phyloP scores from a whole-genome alignment of 2,113 vertebrate species.

The Thunnus thynnus region DNA sequence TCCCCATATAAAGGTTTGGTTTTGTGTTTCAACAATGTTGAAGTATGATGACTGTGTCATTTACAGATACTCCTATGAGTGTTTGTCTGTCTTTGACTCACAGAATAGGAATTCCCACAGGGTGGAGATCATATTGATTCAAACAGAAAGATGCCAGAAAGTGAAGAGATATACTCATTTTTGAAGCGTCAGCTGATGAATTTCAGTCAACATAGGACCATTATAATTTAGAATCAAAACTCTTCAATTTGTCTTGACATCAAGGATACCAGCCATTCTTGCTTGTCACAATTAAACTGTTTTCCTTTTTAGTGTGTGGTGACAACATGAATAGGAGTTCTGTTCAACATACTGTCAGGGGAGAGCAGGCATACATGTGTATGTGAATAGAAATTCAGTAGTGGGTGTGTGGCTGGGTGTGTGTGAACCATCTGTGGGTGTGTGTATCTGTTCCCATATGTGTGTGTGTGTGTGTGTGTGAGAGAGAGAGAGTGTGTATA shows the following conservation, averaged over 20 bases:
- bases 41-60: slow-evolving; percentile 45
- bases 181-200: slow-evolving; percentile 23
- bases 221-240: slow-evolving; percentile 45
- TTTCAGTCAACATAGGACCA: slow-evolving; percentile 1
- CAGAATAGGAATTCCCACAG: slow-evolving; percentile 16
- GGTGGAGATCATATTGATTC: slow-evolving; percentile 65
- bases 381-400: slow-evolving; percentile 60
- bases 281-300: slow-evolving; percentile 26
- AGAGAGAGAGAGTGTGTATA: slow-evolving; percentile 28
- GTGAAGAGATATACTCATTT: slow-evolving; percentile 31
- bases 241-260: slow-evolving; percentile 27
- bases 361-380: slow-evolving; percentile 23
- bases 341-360: slow-evolving; percentile 37
- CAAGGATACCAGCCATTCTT: neutral
- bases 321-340: slow-evolving; percentile 7
- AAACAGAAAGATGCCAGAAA: slow-evolving; percentile 37
- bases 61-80: slow-evolving; percentile 64
- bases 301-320: neutral
- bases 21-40: slow-evolving; percentile 40
- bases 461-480: slow-evolving; percentile 30
- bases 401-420: slow-evolving; percentile 69
- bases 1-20: slow-evolving; percentile 53
- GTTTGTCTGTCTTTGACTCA: slow-evolving; percentile 65
- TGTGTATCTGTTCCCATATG: slow-evolving; percentile 25
- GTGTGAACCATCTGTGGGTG: slow-evolving; percentile 71